Percentiles rank a stretch among this genome's conserved stretches.
These are phyloP conservation scores for Antrozous pallidus DNA, from an alignment of 2,797 vertebrate species.

Conservation along the genomic window DNA sequence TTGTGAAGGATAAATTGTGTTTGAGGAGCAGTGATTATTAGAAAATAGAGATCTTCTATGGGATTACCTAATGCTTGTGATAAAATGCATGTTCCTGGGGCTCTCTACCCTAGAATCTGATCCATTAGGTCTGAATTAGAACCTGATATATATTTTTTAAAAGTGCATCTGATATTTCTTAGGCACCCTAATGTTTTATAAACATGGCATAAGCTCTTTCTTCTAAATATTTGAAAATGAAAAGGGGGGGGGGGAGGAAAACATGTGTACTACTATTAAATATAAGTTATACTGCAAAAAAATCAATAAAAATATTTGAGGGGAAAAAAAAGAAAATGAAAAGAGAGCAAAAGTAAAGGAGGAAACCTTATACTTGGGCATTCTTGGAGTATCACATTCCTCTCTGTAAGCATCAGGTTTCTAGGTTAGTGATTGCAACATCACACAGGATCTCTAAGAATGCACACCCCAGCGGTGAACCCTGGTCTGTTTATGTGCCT, in stretches of 20 bases:
- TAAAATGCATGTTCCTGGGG: neutral
- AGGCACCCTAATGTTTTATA: neutral
- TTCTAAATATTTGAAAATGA: neutral
- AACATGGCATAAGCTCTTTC: neutral
- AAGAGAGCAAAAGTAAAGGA: neutral
- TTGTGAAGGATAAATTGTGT: neutral
- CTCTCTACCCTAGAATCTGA: neutral
- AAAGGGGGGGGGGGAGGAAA: no score
- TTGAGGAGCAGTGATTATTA: neutral
- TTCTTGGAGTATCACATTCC: neutral
- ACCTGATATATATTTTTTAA: neutral
- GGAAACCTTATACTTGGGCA: neutral
- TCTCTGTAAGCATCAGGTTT: neutral
- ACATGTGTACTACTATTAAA: no score
- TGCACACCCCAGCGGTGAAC: neutral
- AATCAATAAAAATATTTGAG: no score
- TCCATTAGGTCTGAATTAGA: neutral
- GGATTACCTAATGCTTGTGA: neutral
- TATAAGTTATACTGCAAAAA: no score
- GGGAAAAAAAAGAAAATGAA: no score
- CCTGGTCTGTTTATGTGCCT: neutral
- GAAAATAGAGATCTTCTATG: neutral
- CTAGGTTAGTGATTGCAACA: neutral
- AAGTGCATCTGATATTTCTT: neutral
- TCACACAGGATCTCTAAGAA: neutral